Conservation (phyloP, 2,113 vertebrate species). For the Beaufortia kweichowensis region DNA sequence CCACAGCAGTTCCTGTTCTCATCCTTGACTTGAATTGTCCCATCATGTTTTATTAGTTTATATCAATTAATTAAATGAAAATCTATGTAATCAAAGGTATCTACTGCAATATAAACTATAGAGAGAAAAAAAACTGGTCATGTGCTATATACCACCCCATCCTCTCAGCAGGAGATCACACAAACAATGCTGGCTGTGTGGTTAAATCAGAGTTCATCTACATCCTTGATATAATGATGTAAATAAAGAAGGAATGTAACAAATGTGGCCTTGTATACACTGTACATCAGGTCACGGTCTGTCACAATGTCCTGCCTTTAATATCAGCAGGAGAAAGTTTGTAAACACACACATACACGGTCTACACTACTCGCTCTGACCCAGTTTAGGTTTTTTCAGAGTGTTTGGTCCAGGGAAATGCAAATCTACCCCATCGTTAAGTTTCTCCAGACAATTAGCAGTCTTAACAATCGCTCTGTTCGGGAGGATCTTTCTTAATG, state of each 20-base stretch:
- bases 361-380: conserved; percentile 33
- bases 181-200: too few species aligned
- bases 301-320: not conserved
- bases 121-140: too few species aligned
- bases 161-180: too few species aligned
- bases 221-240: conserved; percentile 13
- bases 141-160: not conserved
- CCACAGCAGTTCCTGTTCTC: too few species aligned
- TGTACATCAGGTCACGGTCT: conserved; percentile 15
- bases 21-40: too few species aligned
- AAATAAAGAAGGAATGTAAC: conserved; percentile 38
- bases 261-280: conserved; percentile 31
- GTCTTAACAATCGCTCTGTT: conserved; percentile 61
- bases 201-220: not conserved
- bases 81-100: too few species aligned
- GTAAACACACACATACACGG: conserved; percentile 28
- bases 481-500: conserved; percentile 66
- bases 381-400: conserved; percentile 64
- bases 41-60: too few species aligned
- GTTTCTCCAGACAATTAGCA: conserved; percentile 67
- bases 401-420: conserved; percentile 57
- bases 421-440: conserved; percentile 63
- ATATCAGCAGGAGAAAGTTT: conserved; percentile 12
- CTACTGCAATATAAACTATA: too few species aligned
- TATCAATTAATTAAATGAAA: too few species aligned